Percentiles rank a stretch among this genome's conserved stretches.
These are phyloP conservation scores for Strigamia transsilvanica DNA, from an alignment of 2,888 invertebrate genomes.

Conservation along the genomic window DNA sequence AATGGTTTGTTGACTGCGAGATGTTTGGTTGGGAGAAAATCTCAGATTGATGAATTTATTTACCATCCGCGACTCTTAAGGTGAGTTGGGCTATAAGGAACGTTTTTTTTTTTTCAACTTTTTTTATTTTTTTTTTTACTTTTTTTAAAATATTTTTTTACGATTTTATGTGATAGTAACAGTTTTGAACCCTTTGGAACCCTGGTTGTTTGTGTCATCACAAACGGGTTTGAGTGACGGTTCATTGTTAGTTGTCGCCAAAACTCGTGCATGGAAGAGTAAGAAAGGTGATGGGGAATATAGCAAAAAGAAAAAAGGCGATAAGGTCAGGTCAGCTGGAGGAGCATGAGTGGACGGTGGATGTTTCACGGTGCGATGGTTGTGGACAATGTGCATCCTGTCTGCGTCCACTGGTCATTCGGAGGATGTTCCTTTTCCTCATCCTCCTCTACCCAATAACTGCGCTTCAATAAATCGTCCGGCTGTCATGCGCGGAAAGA, in stretches of 20 bases:
- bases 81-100: background rate
- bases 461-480: conserved; percentile 48
- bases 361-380: conserved; percentile 39
- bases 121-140: background rate
- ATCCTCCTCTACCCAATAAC: conserved; percentile 43
- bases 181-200: conserved; percentile 27
- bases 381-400: conserved; percentile 48
- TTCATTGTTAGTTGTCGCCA: conserved; percentile 25
- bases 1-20: conserved; percentile 42
- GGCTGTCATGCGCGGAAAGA: conserved; percentile 36
- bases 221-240: conserved; percentile 29
- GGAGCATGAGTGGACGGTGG: conserved; percentile 43
- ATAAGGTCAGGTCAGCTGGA: conserved; percentile 41
- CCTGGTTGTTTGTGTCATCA: conserved; percentile 35
- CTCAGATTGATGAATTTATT: conserved; percentile 47
- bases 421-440: conserved; percentile 43
- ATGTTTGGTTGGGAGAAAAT: conserved; percentile 46
- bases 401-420: conserved; percentile 46
- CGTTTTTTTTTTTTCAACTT: background rate
- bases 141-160: background rate
- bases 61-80: conserved; percentile 40
- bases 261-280: conserved; percentile 39
- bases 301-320: conserved; percentile 22
- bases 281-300: conserved; percentile 26
- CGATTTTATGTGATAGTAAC: background rate